Evolutionary conservation across 2,797 vertebrate genomes (phyloP).

Genomic region (Balearica regulorum): DNA sequence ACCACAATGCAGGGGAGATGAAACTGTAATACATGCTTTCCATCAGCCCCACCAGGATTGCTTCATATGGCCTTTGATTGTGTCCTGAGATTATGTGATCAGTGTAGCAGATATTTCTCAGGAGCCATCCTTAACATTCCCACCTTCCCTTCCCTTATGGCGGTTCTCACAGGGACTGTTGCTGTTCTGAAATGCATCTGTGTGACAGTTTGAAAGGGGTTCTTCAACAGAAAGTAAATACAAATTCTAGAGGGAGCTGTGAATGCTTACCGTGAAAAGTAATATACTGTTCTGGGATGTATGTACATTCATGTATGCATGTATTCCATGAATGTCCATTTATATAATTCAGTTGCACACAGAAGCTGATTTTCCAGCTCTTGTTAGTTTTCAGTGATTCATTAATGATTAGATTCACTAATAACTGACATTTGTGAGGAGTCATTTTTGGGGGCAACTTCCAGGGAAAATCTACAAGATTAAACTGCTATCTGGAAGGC

Average conservation of each 20-base stretch:
- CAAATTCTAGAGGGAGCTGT: not conserved
- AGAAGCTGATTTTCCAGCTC: not conserved
- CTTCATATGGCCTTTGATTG: not conserved
- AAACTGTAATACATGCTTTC: not conserved
- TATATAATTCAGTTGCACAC: not conserved
- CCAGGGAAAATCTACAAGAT: not conserved
- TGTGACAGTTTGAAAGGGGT: not conserved
- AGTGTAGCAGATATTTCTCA: not conserved
- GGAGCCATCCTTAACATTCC: not conserved
- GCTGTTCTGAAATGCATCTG: not conserved
- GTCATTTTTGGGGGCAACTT: not conserved
- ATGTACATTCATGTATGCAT: not conserved
- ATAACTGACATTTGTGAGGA: not conserved
- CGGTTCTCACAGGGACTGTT: not conserved
- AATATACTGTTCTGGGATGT: not conserved
- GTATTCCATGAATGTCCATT: not conserved
- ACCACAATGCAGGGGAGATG: not conserved
- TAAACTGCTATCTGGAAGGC: not conserved
- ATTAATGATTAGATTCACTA: not conserved
- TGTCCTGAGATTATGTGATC: not conserved
- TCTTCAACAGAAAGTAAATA: not conserved
- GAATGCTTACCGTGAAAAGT: not conserved
- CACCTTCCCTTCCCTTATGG: not conserved
- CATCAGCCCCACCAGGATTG: not conserved
- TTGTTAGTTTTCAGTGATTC: not conserved